phyloP scores from a whole-genome alignment of 2,888 invertebrate species.

The Plebejus melissa region DNA sequence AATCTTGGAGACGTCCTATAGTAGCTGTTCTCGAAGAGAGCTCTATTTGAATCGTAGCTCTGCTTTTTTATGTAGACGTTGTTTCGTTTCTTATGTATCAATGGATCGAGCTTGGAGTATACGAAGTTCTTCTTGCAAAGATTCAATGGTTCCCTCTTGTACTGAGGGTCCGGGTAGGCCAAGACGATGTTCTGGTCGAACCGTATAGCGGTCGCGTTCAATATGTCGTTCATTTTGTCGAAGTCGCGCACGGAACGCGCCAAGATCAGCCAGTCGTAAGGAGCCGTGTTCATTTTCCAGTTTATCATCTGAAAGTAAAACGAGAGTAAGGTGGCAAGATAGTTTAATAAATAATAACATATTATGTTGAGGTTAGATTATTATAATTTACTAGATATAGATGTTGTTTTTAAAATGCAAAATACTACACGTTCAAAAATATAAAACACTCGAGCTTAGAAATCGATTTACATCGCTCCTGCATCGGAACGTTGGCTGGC shows the following conservation, averaged over 20 bases:
- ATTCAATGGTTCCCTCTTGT: slow-evolving; percentile 34
- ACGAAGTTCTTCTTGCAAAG: slow-evolving; percentile 56
- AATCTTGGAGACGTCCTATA: slow-evolving; percentile 55
- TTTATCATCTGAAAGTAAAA: slow-evolving; percentile 51
- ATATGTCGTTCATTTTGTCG: slow-evolving; percentile 49
- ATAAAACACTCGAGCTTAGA: too few relatives aligned
- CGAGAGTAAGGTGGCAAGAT: not conserved
- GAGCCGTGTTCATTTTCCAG: slow-evolving; percentile 54
- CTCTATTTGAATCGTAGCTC: slow-evolving; percentile 40
- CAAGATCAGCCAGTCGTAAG: slow-evolving; percentile 62
- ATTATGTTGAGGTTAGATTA: too few relatives aligned
- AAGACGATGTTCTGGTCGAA: slow-evolving; percentile 65
- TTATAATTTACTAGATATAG: too few relatives aligned
- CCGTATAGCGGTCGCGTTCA: slow-evolving; percentile 57
- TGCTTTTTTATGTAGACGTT: slow-evolving; percentile 32
- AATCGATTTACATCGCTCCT: too few relatives aligned
- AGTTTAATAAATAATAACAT: not conserved
- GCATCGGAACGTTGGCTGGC: too few relatives aligned
- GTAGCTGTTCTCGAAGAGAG: slow-evolving; percentile 53
- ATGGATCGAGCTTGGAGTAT: slow-evolving; percentile 41
- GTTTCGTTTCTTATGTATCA: slow-evolving; percentile 29
- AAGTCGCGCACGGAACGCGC: slow-evolving; percentile 52
- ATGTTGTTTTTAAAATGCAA: too few relatives aligned
- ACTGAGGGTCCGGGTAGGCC: slow-evolving; percentile 44
- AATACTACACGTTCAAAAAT: too few relatives aligned